phyloP scores from a whole-genome alignment of 2,888 invertebrate species.

The Caenorhabditis sp. region DNA sequence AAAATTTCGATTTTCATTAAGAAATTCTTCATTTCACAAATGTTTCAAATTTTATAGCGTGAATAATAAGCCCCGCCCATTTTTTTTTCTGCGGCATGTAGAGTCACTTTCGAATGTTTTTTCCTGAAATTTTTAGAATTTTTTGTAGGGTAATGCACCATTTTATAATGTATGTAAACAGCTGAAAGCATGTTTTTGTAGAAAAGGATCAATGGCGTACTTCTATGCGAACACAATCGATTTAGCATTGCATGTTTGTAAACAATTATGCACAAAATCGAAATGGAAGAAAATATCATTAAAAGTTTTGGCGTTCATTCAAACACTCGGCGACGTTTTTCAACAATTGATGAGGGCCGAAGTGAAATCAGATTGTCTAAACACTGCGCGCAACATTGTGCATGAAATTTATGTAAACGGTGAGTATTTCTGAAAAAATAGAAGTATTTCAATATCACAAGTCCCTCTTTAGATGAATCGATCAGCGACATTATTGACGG shows the following conservation, averaged over 20 bases:
- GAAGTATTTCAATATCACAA: too few species aligned
- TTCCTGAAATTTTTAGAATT: too few species aligned
- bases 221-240: constrained; percentile 37
- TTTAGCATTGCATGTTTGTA: constrained; percentile 44
- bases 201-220: constrained; percentile 30
- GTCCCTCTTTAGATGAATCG: constrained; percentile 22
- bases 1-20: too few species aligned
- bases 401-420: constrained; percentile 44
- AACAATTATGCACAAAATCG: constrained; percentile 45
- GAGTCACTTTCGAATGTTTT: too few species aligned
- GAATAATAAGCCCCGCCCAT: too few species aligned
- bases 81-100: too few species aligned
- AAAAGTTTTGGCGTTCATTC: constrained; percentile 46
- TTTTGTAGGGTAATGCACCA: too few species aligned
- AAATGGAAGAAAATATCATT: constrained; percentile 52
- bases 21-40: too few species aligned
- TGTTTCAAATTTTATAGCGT: too few species aligned
- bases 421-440: constrained; percentile 10
- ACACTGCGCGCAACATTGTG: constrained; percentile 29
- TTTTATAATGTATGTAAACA: too few species aligned
- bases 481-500: constrained; percentile 23
- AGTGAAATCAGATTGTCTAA: constrained; percentile 33
- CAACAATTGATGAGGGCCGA: constrained; percentile 54
- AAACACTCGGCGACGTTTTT: constrained; percentile 44
- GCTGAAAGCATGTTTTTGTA: too few species aligned